Base-by-base conservation (phyloP, 2,888 invertebrate species). In the Ariolimax columbianus region DNA sequence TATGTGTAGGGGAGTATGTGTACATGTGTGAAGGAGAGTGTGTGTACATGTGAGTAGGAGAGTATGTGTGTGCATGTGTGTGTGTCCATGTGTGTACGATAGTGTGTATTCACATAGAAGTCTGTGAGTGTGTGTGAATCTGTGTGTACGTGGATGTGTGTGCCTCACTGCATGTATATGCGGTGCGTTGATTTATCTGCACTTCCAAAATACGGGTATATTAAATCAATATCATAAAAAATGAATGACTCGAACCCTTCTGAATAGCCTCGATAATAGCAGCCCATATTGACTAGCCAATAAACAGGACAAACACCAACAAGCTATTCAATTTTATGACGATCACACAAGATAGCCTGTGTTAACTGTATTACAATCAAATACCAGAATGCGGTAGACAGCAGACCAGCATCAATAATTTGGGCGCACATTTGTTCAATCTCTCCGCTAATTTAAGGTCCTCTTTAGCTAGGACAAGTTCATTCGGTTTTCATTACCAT, bases 331-430 rank as follows among this genome's bases (percentile, higher is more conserved):
- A 79, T 9, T 59, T 79, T 79, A 43, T 66, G 78, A 66, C 40
- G 38, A 79, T 79, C 78, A n/a, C 78, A 66, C 63, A 26, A 36
- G 63, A 79, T 66, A 79, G 66, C 78, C 40, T 4, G 55, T 66
- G n/a, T n/a, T 11, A 59, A 40, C 1, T n/a, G 19, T 55, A 30
- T 17, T 30, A 33, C 77, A 51, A 77, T 30, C 7, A 7, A 30
- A 77, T 23, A 55, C 23, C 3, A 55, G 55, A 55, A 55, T 63
- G 66, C 40, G 40, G 17, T 3, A 55, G 33, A 30, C 26, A n/a
- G 40, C 19, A 43, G 17, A 33, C 63, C 11, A 11, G 66, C 66
- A 79, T 79, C 63, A 79, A 66, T 77, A 59, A 77, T 77, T 77
- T 77, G 59, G 33, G 30, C 7, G n/a, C 38, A 36, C 59, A 7